Evolutionary conservation across 2,888 invertebrate species (phyloP).

Genomic region (Apomyelois bistriatella): DNA sequence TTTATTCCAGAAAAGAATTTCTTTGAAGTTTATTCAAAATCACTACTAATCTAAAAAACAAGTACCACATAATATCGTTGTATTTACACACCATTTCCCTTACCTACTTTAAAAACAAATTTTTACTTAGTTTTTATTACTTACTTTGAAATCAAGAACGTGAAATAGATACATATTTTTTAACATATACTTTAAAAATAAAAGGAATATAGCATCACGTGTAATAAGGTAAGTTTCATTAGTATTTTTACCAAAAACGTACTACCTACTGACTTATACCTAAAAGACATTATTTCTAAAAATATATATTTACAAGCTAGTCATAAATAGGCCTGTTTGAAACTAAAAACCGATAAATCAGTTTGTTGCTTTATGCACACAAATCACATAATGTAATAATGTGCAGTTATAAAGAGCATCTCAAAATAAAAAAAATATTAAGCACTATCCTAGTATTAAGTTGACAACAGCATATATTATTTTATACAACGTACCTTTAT

Average conservation of each 20-base stretch:
- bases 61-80: not conserved
- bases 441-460: too few species aligned
- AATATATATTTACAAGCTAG: constrained; percentile 26
- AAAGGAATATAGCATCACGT: too few species aligned
- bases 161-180: not conserved
- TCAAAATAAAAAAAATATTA: too few species aligned
- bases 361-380: not conserved
- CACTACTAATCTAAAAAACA: not conserved
- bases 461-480: too few species aligned
- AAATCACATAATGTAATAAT: not conserved
- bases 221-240: too few species aligned
- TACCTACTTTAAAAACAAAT: not conserved
- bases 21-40: not conserved
- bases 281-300: not conserved
- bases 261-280: not conserved
- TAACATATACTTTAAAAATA: too few species aligned
- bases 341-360: constrained; percentile 25
- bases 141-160: not conserved
- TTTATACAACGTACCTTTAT: too few species aligned
- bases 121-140: too few species aligned
- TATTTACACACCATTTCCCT: not conserved
- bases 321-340: constrained; percentile 36
- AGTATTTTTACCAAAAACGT: not conserved
- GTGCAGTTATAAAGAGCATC: not conserved
- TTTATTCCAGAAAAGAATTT: too few species aligned